Evolutionary conservation across 2,113 vertebrate genomes (phyloP).

Genomic region (Rhabdomys dilectus): DNA sequence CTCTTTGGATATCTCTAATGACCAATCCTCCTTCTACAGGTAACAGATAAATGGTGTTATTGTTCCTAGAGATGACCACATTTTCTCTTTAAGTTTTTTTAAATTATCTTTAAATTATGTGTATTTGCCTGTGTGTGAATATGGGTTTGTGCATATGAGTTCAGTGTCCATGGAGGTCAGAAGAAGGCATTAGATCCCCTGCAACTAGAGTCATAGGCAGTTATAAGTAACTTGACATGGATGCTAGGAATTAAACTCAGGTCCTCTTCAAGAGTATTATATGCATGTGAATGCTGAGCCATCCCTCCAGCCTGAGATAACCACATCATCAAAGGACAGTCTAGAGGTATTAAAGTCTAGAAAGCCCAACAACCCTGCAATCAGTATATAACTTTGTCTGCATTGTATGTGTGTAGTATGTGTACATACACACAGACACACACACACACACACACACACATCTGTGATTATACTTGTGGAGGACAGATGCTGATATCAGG

Average conservation of each 20-base stretch:
- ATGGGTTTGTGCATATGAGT: background rate
- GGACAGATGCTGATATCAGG: background rate
- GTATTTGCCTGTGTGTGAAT: background rate
- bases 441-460: too few relatives aligned
- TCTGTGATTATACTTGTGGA: background rate
- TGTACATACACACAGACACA: too few relatives aligned
- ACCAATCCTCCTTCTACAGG: background rate
- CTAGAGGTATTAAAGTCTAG: constrained; percentile 19
- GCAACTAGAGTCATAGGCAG: background rate
- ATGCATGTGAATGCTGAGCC: background rate
- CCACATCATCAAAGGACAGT: constrained; percentile 28
- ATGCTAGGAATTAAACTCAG: background rate
- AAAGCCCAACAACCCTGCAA: constrained; percentile 10
- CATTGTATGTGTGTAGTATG: background rate
- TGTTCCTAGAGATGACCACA: background rate
- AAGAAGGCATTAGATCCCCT: background rate
- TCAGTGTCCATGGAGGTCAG: background rate
- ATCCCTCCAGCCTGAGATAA: background rate
- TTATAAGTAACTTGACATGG: background rate
- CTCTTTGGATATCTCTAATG: background rate
- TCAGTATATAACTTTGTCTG: background rate
- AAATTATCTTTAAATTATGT: background rate
- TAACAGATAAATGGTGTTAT: constrained; percentile 14
- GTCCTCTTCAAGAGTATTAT: background rate
- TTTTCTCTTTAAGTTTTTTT: background rate